phyloP scores from a whole-genome alignment of 2,888 invertebrate genomes.

The Meta bourneti region DNA sequence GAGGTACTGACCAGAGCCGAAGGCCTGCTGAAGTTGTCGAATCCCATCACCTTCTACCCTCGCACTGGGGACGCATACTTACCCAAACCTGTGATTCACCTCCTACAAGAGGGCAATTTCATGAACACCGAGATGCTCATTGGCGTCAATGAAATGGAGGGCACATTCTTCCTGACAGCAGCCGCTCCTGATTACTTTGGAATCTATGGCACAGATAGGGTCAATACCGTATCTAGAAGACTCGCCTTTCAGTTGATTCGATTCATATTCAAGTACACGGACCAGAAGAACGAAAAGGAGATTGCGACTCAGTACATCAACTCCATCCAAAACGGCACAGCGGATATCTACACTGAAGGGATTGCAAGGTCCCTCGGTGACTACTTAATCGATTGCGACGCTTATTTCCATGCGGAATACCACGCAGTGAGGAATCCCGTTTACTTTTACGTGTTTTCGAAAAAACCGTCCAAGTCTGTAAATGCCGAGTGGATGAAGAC shows the following conservation, averaged over 20 bases:
- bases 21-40: slow-evolving; percentile 44
- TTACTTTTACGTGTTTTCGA: slow-evolving; percentile 71
- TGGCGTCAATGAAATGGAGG: slow-evolving; percentile 75
- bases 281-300: slow-evolving; percentile 13
- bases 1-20: slow-evolving; percentile 42
- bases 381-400: slow-evolving; percentile 59
- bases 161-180: slow-evolving; percentile 64
- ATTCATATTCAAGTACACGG: slow-evolving; percentile 9
- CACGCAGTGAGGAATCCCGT: slow-evolving; percentile 63
- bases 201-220: slow-evolving; percentile 12
- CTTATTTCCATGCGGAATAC: slow-evolving; percentile 65
- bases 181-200: slow-evolving; percentile 61
- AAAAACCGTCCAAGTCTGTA: slow-evolving; percentile 39
- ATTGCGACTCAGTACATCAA: slow-evolving; percentile 58
- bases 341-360: slow-evolving; percentile 42
- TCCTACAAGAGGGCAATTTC: slow-evolving; percentile 39
- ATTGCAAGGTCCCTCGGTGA: slow-evolving; percentile 62
- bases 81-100: slow-evolving; percentile 4
- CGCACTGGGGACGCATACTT: slow-evolving; percentile 44
- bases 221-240: slow-evolving; percentile 21
- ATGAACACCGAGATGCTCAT: slow-evolving; percentile 65
- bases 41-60: slow-evolving; percentile 65
- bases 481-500: slow-evolving; percentile 73
- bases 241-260: slow-evolving; percentile 31
- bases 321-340: slow-evolving; percentile 34